Evolutionary conservation across 2,797 vertebrate genomes (phyloP), one percentile per base, ranked within the genome.

Genomic region (Paguma larvata): DNA sequence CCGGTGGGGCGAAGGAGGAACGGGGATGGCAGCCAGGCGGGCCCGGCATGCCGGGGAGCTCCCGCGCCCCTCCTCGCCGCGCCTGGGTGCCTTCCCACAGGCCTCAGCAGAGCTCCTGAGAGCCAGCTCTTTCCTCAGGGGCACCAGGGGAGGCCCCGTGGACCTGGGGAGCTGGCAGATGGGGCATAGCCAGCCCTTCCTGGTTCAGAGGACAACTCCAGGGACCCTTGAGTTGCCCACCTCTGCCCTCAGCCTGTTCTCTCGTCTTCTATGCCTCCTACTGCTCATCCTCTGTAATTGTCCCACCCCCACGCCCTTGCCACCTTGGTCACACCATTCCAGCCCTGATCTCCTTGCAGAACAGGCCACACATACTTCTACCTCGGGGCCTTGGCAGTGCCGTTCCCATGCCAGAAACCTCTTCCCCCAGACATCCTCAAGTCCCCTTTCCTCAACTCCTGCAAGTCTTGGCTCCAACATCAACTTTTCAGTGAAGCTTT

Each of bases 81-180:
- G 99, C 98, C 99, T 98, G 99, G 98, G 99, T 98, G 98, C 99
- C 99, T 98, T 98, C 98, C 98, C 98, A 95, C 98, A 99, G 99
- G 99, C 99, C 99, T 99, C 99, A 99, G 98, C 85, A 94, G 98
- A 27, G 32, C 41, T n/a, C 79, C 91, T 18, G 13, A 34, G 53
- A 70, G 70, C 93, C 59, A 51, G 68, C 56, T 16, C 41, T 68
- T 70, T 51, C 84, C 46, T 18, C 4, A 0, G 21, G 59, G 63
- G 14, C 41, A 25, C 51, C 0, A 12, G 44, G 32, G 85, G 34
- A 59, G 63, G 30, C 27, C 23, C 38, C 4, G n/a, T 2, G 38
- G 48, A 41, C 30, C n/a, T 4, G 4, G 3, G 25, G 41, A 63
- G 25, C 18, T 3, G 15, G 83, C 78, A 84, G 63, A 23, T 4